Evolutionary conservation across 1,140 invertebrate species (phyloP).

Genomic region (Brachionus calyciflorus): DNA sequence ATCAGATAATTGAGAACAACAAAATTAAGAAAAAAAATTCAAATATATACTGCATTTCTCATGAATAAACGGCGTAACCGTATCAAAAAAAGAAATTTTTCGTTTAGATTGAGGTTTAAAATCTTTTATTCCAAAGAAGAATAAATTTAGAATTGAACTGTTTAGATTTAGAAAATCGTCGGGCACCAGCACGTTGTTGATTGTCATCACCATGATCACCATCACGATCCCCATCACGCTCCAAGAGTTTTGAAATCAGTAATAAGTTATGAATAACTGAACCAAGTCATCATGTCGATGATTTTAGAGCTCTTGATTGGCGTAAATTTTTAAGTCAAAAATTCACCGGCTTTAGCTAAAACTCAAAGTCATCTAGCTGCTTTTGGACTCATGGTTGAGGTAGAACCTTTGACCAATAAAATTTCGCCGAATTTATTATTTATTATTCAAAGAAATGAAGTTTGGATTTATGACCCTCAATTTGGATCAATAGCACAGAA

Average conservation of each 20-base stretch:
- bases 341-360: constrained; percentile 66
- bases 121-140: no score
- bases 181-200: no score
- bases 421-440: not conserved
- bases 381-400: constrained; percentile 73
- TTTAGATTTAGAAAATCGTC: no score
- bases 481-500: not conserved
- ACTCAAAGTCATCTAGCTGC: constrained; percentile 67
- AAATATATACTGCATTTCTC: no score
- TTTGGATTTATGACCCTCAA: constrained; percentile 68
- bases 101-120: no score
- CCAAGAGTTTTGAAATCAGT: constrained; percentile 29
- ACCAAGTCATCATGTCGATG: constrained; percentile 38
- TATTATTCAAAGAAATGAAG: constrained; percentile 67
- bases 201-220: not conserved
- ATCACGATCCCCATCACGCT: constrained; percentile 28
- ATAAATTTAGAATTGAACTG: no score
- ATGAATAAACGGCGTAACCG: no score
- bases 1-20: no score
- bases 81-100: no score
- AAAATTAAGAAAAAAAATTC: no score
- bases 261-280: constrained; percentile 37
- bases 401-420: not conserved
- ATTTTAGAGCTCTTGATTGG: constrained; percentile 66
- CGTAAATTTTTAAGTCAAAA: constrained; percentile 71